Percentiles rank a stretch among this genome's conserved stretches.
Evolutionary conservation across 2,888 invertebrate genomes (phyloP).

Genomic region (Heteromyza rotundicornis): DNA sequence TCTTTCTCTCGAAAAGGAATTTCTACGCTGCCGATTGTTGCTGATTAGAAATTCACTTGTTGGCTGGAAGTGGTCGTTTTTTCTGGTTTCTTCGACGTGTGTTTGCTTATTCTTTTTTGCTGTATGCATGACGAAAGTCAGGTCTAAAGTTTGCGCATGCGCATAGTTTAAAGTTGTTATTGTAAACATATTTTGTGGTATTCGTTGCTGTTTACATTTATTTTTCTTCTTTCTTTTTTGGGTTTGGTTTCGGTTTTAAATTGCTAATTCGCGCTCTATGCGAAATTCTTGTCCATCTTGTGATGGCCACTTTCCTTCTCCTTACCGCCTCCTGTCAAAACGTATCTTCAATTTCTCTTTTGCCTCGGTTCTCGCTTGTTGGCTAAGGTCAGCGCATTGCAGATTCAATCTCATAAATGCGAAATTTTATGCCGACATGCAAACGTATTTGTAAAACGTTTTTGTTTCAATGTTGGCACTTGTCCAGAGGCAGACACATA

Average conservation of each 20-base stretch:
- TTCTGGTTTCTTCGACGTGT: too few species aligned
- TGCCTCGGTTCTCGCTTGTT: conserved; percentile 13
- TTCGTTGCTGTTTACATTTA: neutral
- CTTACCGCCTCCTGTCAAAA: neutral
- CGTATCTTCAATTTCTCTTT: conserved; percentile 27
- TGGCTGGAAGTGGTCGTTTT: too few species aligned
- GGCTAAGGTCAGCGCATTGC: conserved; percentile 30
- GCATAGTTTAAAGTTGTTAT: conserved; percentile 7
- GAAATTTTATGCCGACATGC: neutral
- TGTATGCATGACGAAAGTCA: conserved; percentile 12
- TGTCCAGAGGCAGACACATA: too few species aligned
- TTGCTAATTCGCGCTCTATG: conserved; percentile 18
- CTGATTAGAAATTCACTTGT: conserved; percentile 17
- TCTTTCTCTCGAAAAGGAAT: too few species aligned
- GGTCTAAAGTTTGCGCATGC: conserved; percentile 11
- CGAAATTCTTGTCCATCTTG: neutral
- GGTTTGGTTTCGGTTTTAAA: conserved; percentile 19
- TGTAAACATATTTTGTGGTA: neutral
- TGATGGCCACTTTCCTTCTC: neutral
- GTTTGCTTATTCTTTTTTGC: too few species aligned
- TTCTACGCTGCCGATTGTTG: too few species aligned
- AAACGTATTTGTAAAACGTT: neutral
- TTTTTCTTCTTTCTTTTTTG: neutral
- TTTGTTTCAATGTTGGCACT: too few species aligned
- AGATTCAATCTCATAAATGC: conserved; percentile 2